A percentile compares a stretch with the other conserved stretches of the same genome.
These are phyloP conservation scores for Cotesia typhae DNA, from an alignment of 1,140 invertebrate genomes.

Conservation along the genomic window DNA sequence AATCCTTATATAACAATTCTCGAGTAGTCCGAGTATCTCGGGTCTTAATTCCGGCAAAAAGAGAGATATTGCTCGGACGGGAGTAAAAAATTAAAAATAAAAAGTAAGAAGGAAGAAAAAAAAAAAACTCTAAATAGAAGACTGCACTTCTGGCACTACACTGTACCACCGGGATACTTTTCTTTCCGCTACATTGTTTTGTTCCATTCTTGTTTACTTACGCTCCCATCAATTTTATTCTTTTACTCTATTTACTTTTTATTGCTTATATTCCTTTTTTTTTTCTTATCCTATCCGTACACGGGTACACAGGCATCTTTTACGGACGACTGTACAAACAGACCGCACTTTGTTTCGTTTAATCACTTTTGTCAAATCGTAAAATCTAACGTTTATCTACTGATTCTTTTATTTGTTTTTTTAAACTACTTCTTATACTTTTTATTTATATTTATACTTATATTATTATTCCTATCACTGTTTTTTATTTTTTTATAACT, in stretches of 20 bases:
- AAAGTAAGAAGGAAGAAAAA: not conserved
- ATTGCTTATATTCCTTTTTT: too few relatives aligned
- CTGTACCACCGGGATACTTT: not conserved
- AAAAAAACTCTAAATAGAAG: conserved; percentile 5
- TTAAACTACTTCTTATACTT: too few relatives aligned
- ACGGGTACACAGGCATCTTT: too few relatives aligned
- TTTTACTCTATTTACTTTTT: too few relatives aligned
- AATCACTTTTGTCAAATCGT: conserved; percentile 4
- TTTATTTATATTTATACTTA: not conserved
- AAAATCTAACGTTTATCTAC: conserved; percentile 11
- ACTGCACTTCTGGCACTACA: conserved; percentile 3
- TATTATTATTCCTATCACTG: conserved; percentile 1
- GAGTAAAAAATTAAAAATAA: conserved; percentile 46
- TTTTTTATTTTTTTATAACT: not conserved
- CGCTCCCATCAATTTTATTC: not conserved
- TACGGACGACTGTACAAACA: too few relatives aligned
- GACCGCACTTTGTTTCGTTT: not conserved
- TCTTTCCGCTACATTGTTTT: conserved; percentile 16
- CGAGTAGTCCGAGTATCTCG: conserved; percentile 47
- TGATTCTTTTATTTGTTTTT: too few relatives aligned
- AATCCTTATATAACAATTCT: conserved; percentile 46
- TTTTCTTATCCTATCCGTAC: too few relatives aligned
- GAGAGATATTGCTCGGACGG: conserved; percentile 47
- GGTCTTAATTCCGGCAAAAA: conserved; percentile 50
- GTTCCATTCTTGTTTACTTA: conserved; percentile 1